These are phyloP conservation scores for Pristis pectinata DNA, from an alignment of 2,797 vertebrate genomes.

Conservation along the genomic window DNA sequence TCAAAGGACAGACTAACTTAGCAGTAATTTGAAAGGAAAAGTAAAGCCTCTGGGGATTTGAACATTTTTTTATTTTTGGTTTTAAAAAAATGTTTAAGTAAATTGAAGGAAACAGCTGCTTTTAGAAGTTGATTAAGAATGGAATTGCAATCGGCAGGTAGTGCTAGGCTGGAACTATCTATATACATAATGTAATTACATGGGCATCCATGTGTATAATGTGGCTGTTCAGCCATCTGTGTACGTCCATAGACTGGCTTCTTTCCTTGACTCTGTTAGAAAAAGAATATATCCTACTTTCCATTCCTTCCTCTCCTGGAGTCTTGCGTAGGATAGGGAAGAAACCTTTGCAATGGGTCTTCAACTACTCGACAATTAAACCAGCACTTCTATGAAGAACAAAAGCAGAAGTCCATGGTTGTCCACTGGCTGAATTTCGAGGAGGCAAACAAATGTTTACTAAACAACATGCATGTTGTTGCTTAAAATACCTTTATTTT, in stretches of 20 bases:
- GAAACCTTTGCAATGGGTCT: background rate
- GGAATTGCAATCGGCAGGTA: constrained; percentile 8
- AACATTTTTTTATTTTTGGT: background rate
- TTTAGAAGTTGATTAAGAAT: constrained; percentile 15
- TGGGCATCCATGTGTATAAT: background rate
- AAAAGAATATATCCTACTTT: background rate
- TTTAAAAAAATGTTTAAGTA: background rate
- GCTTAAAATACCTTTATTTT: background rate
- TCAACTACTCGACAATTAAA: background rate
- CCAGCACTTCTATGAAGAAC: background rate
- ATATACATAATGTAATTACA: background rate
- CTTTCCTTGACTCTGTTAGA: too few relatives aligned
- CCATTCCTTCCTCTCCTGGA: background rate
- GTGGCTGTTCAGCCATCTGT: background rate
- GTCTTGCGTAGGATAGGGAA: background rate
- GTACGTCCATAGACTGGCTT: background rate
- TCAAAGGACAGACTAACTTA: background rate
- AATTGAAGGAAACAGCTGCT: constrained; percentile 23
- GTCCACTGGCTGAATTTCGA: background rate
- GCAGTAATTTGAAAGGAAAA: background rate
- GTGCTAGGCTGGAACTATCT: background rate
- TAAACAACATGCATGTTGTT: background rate
- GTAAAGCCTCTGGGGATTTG: background rate
- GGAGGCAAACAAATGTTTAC: background rate
- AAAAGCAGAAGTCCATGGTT: background rate